Evolutionary conservation across 2,113 vertebrate species (phyloP), one percentile per base, ranked within the genome.

Genomic region (Atherinomorus stipes): DNA sequence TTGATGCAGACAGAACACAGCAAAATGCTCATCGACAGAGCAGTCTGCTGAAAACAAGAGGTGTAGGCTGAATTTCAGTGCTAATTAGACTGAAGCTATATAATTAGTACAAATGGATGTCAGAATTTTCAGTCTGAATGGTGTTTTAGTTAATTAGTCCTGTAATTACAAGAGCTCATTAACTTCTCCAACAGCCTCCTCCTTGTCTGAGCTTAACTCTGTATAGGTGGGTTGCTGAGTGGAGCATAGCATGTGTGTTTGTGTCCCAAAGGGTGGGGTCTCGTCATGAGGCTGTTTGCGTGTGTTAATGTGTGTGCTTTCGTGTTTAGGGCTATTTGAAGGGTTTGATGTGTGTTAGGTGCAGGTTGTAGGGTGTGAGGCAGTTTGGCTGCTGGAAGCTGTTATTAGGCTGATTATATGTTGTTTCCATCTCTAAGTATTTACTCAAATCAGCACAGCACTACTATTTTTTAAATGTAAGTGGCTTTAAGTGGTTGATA

Each of bases 21-120:
- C 49, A 64, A 51, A 80, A 63, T 59, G 52, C 31, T 53, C 53
- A 69, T 49, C 47, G 52, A 51, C 74, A 47, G 64, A 78, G 83
- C 80, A 86, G 84, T 88, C 83, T 80, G 83, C 91, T 85, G 90
- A 91, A 92, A 93, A 90, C 85, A 88, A 88, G 88, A 84, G 71
- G 71, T 87, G 86, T 78, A 88, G 88, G 88, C 90, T 91, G 92
- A 84, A 92, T 94, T 93, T 91, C 92, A 87, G 93, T 92, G 90
- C 93, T 95, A 95, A 95, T 95, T 94, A 90, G 90, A 87, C 89
- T 87, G 86, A 91, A 87, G 84, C 91, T 92, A 91, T 92, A 93
- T 94, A 95, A 95, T 95, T 95, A 95, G 91, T 92, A 89, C 93
- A 94, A 95, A 94, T 95, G 93, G 93, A 95, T 95, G 94, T 95